Percentiles rank a stretch among this genome's conserved stretches.
phyloP scores from a whole-genome alignment of 2,797 vertebrate species.

The Gouania willdenowi region DNA sequence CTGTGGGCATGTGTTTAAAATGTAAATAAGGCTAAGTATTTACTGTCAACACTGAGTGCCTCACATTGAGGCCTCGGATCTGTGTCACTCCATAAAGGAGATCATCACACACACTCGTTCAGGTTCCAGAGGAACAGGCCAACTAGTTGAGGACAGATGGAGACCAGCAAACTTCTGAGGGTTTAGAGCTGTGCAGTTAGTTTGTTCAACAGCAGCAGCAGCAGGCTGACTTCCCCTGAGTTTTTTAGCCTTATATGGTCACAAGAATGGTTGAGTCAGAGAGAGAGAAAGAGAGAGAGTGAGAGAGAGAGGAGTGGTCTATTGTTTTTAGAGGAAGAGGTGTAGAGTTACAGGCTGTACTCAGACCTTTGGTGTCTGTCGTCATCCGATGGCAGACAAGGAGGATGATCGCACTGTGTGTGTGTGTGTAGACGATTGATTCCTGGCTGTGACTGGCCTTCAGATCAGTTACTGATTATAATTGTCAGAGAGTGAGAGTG shows the following conservation, averaged over 20 bases:
- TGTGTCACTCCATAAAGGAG: too few species aligned
- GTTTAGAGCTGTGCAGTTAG: conserved; percentile 33
- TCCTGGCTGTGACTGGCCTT: too few species aligned
- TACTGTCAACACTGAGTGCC: conserved; percentile 58
- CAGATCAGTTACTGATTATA: too few species aligned
- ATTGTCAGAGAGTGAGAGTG: too few species aligned
- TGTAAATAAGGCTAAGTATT: conserved; percentile 59
- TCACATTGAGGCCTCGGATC: conserved; percentile 27
- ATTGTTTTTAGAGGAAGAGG: conserved; percentile 75
- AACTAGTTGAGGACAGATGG: conserved; percentile 13
- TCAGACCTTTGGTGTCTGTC: conserved; percentile 57
- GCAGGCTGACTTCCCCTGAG: conserved; percentile 52
- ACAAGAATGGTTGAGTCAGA: conserved; percentile 66
- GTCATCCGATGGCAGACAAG: conserved; percentile 48
- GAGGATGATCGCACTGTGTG: too few species aligned
- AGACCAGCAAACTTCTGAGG: conserved; percentile 50
- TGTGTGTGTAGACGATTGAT: too few species aligned
- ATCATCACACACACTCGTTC: conserved; percentile 24
- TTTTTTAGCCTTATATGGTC: conserved; percentile 82
- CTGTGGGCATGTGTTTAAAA: conserved; percentile 48
- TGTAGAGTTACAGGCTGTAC: conserved; percentile 63
- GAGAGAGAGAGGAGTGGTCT: conserved; percentile 72
- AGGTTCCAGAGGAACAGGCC: conserved; percentile 21
- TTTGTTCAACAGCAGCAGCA: conserved; percentile 47
- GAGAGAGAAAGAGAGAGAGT: conserved; percentile 49